Base-by-base conservation (phyloP, 2,888 invertebrate genomes). In the Metallyticus violacea region DNA sequence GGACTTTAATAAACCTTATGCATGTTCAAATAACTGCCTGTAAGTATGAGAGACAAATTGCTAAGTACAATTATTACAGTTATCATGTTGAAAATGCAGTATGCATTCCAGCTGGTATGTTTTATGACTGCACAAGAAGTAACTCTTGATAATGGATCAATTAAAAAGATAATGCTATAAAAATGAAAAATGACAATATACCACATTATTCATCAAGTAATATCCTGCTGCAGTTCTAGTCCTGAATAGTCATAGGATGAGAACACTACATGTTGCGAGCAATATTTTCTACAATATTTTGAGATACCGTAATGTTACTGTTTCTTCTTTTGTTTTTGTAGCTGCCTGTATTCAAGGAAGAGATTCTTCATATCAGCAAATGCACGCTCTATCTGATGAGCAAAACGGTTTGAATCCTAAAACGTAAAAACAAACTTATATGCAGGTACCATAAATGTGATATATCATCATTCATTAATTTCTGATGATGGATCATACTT, bases 391-490 rank as follows among this genome's bases (percentile, higher is more conserved):
- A 98, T 96, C 91, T 95, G 93, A 87, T 93, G 92, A 77, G 96
- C 95, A 92, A 98, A 98, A 90, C 96, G 94, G 87, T 94, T 93
- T 9, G 97, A 97, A 92, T 96, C 95, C 97, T 98, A 92, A 77
- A 93, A 92, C n/a, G n/a, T n/a, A n/a, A n/a, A n/a, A n/a, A n/a
- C n/a, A n/a, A n/a, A n/a, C n/a, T n/a, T n/a, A n/a, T n/a, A n/a
- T n/a, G n/a, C n/a, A n/a, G n/a, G n/a, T n/a, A n/a, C n/a, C n/a
- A n/a, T n/a, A n/a, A n/a, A n/a, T n/a, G n/a, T n/a, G n/a, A n/a
- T n/a, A n/a, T n/a, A n/a, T n/a, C n/a, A n/a, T n/a, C n/a, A n/a
- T n/a, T n/a, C n/a, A n/a, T n/a, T n/a, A n/a, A n/a, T n/a, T n/a
- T n/a, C n/a, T n/a, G n/a, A n/a, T n/a, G n/a, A n/a, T n/a, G n/a